Evolutionary conservation across 2,888 invertebrate species (phyloP).

Genomic region (Lymantria dispar): DNA sequence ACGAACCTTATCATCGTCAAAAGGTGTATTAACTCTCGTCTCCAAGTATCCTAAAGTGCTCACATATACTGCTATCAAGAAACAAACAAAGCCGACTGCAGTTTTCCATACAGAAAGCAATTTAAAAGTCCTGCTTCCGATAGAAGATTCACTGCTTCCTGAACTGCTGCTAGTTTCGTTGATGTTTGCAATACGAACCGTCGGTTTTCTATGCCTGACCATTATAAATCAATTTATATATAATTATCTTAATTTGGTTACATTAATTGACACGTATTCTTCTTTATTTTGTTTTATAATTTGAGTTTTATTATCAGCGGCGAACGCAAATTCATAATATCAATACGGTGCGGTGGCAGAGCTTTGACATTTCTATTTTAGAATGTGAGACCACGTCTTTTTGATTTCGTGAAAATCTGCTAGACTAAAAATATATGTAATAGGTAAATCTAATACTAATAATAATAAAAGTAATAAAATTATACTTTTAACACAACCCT

Average conservation of each 20-base stretch:
- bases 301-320: slow-evolving; percentile 21
- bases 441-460: too few species aligned
- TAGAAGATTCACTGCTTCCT: slow-evolving; percentile 42
- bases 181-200: slow-evolving; percentile 45
- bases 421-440: too few species aligned
- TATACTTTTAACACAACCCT: too few species aligned
- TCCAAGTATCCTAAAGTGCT: slow-evolving; percentile 92
- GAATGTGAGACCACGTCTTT: not conserved
- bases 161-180: slow-evolving; percentile 63
- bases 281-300: slow-evolving; percentile 27
- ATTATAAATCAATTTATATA: slow-evolving; percentile 35
- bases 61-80: slow-evolving; percentile 87
- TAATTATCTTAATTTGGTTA: slow-evolving; percentile 25
- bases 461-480: too few species aligned
- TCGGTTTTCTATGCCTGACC: slow-evolving; percentile 61
- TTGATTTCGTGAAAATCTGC: too few species aligned
- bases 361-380: slow-evolving; percentile 24
- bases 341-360: slow-evolving; percentile 21
- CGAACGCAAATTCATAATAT: slow-evolving; percentile 9
- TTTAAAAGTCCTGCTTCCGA: slow-evolving; percentile 41
- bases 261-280: slow-evolving; percentile 41
- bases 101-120: slow-evolving; percentile 82
- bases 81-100: slow-evolving; percentile 81
- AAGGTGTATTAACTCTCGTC: slow-evolving; percentile 93
- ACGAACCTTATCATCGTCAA: slow-evolving; percentile 88